Evolutionary conservation across 2,113 vertebrate genomes (phyloP).

Genomic region (Halcyon malimbica): DNA sequence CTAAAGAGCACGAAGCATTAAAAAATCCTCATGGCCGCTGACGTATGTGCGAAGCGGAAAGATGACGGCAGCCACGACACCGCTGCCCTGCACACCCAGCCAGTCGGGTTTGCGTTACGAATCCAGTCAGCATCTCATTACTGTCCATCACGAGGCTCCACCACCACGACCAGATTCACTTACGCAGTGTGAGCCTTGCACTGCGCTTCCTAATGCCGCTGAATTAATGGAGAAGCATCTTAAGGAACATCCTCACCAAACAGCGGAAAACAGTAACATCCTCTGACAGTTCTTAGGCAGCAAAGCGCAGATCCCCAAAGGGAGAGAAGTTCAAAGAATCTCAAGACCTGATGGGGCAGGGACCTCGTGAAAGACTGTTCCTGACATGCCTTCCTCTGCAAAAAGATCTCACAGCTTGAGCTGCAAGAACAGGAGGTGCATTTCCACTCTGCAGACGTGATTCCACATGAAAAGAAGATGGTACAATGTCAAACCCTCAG

Average conservation of each 20-base stretch:
- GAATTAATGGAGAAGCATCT: constrained; percentile 21
- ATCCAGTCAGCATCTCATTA: constrained; percentile 15
- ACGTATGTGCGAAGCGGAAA: neutral
- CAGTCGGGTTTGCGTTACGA: neutral
- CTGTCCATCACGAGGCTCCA: neutral
- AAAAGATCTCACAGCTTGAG: constrained; percentile 31
- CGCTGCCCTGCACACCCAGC: neutral
- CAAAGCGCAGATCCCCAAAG: constrained; percentile 10
- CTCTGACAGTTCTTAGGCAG: constrained; percentile 38
- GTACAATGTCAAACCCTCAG: neutral
- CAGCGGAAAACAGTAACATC: neutral
- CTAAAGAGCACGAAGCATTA: neutral
- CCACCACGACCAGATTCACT: neutral
- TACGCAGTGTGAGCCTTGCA: neutral
- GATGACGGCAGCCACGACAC: neutral
- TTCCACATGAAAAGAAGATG: constrained; percentile 29
- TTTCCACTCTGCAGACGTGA: neutral
- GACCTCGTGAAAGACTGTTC: neutral
- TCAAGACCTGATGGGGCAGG: constrained; percentile 7
- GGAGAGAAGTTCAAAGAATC: constrained; percentile 28
- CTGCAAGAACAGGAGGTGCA: neutral
- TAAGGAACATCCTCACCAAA: constrained; percentile 14
- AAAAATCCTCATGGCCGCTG: neutral
- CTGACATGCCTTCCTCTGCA: constrained; percentile 1
- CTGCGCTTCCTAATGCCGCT: neutral